Evolutionary conservation across 35 echinoderm and acorn worm species (phyloP), one percentile per base, ranked within the genome.

Genomic region (Antedon bifida): DNA sequence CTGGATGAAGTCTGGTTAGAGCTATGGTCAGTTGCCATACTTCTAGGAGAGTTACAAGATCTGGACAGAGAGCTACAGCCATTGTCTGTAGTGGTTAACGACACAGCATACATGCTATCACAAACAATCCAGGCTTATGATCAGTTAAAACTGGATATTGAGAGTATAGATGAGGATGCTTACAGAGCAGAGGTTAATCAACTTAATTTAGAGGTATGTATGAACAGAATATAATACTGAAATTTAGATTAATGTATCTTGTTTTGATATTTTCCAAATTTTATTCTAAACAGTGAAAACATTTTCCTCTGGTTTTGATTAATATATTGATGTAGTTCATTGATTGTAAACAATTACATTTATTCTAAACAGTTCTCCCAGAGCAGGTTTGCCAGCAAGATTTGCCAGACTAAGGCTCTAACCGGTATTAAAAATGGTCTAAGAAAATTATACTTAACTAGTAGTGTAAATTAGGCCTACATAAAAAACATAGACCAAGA

Each of bases 41-140:
- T 83, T 23, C 45, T 87, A n/a, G 77, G 83, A 23, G 76, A 88
- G 30, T 83, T 92, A 0, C 90, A 92, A 74, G 45, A 85, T 34
- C 44, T 78, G 33, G 90, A 86, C 36, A 79, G 38, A 16, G 83
- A 91, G 80, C 85, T 91, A 46, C 74, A 77, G 5, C 32, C 23
- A 3, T 32, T 85, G n/a, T 76, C 83, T 17, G 83, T 87, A 0
- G 45, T 76, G 30, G 89, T 85, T 73, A 88, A 74, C 33, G 32
- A 29, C 11, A 82, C 86, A 17, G 74, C 78, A 14, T 36, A 78
- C 30, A 77, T 78, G 78, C 79, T 92, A 9, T 38, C 32, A 29
- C 30, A 0, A 16, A 79, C 78, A 8, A 78, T 80, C 32, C 35
- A 64, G 29, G 73, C 76, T 33, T 88, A 74, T 81, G 46, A 77